Conservation (phyloP, 2,113 vertebrate species). For the Thalassoma bifasciatum region DNA sequence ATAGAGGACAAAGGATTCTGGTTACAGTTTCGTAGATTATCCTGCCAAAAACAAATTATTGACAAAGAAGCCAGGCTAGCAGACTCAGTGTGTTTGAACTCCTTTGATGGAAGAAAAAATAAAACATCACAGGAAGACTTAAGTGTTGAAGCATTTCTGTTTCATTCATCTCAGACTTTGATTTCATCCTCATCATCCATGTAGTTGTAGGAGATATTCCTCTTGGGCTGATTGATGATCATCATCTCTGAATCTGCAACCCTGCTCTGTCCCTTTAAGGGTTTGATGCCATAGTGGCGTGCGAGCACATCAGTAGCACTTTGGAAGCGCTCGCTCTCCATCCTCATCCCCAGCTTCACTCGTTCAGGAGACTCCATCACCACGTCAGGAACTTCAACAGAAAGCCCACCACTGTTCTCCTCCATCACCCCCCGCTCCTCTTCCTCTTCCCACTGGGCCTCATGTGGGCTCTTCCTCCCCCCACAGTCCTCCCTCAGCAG, state of each 20-base stretch:
- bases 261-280: constrained; percentile 72
- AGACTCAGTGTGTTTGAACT: constrained; percentile 18
- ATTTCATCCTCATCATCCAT: constrained; percentile 91
- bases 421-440: constrained; percentile 46
- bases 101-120: background rate
- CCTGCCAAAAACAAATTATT: no score
- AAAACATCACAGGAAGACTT: constrained; percentile 14
- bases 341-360: constrained; percentile 44
- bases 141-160: constrained; percentile 8
- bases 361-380: constrained; percentile 57
- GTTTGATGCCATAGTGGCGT: constrained; percentile 73
- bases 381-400: constrained; percentile 67
- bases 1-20: background rate
- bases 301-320: constrained; percentile 81
- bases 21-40: constrained; percentile 6
- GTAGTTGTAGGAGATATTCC: constrained; percentile 84
- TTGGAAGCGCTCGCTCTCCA: constrained; percentile 77
- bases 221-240: constrained; percentile 48
- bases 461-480: constrained; percentile 67
- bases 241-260: constrained; percentile 43
- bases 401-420: constrained; percentile 48
- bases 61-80: constrained; percentile 48
- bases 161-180: constrained; percentile 86
- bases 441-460: constrained; percentile 63
- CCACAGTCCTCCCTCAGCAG: constrained; percentile 77